Evolutionary conservation across 2,113 vertebrate species (phyloP).

Genomic region (Merops nubicus): DNA sequence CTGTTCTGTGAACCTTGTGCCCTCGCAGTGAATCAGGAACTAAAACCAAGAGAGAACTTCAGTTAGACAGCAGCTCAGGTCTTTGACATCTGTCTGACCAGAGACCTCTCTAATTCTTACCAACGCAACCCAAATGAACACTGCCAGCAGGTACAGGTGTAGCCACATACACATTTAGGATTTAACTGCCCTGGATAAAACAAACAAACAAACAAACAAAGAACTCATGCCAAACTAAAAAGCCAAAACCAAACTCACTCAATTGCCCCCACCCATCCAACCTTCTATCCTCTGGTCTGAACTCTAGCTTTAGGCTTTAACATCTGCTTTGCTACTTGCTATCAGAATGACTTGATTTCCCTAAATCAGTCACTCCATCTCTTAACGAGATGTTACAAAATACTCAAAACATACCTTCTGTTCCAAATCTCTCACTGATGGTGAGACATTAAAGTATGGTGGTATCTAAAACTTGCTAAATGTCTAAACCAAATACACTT

Average conservation of each 20-base stretch:
- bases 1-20: constrained; percentile 93
- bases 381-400: neutral
- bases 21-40: constrained; percentile 96
- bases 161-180: neutral
- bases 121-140: neutral
- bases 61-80: neutral
- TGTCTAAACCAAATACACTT: neutral
- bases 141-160: neutral
- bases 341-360: neutral
- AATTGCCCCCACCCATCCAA: neutral
- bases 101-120: neutral
- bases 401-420: neutral
- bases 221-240: neutral
- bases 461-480: neutral
- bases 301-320: neutral
- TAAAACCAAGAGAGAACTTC: constrained; percentile 56
- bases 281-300: neutral
- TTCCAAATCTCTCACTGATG: neutral
- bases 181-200: neutral
- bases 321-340: neutral
- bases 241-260: neutral
- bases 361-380: neutral
- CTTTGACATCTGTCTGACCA: neutral
- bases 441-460: neutral
- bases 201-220: neutral